Conservation (phyloP, 2,797 vertebrate species). For the Oceanodroma leucorhoa region DNA sequence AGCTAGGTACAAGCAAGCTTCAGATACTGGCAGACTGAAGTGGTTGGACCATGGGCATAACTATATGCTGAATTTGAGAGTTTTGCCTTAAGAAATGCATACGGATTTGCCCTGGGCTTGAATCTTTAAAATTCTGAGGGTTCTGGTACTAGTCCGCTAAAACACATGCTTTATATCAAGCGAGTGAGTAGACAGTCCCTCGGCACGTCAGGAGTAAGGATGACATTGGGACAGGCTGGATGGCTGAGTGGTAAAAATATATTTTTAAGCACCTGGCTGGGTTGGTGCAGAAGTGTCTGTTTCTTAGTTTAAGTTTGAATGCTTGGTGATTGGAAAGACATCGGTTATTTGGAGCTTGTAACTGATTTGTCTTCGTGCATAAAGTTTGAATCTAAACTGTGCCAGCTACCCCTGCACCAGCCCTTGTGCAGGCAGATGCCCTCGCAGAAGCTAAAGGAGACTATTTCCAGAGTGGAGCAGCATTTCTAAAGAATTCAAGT, state of each 20-base stretch:
- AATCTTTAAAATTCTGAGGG: not conserved
- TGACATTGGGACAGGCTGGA: not conserved
- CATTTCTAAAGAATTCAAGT: not conserved
- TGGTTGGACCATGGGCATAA: not conserved
- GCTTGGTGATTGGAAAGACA: not conserved
- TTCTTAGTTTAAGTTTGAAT: not conserved
- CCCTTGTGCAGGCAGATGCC: not conserved
- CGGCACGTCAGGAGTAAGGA: accelerated
- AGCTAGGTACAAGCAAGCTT: not conserved
- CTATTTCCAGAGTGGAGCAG: not conserved
- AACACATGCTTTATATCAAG: not conserved
- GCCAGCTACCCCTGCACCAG: not conserved
- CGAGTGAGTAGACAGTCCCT: not conserved
- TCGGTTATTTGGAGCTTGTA: not conserved
- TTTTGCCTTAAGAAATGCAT: not conserved
- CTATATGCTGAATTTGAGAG: not conserved
- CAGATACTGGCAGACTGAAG: not conserved
- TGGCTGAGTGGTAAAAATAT: not conserved
- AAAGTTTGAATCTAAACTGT: not conserved
- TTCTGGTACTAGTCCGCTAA: not conserved
- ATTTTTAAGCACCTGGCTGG: not conserved
- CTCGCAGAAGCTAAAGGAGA: not conserved
- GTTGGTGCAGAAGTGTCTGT: not conserved
- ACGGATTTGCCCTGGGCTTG: not conserved
- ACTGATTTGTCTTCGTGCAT: not conserved